Conservation (phyloP, 2,888 invertebrate genomes). For the Aphidoletes aphidimyza region DNA sequence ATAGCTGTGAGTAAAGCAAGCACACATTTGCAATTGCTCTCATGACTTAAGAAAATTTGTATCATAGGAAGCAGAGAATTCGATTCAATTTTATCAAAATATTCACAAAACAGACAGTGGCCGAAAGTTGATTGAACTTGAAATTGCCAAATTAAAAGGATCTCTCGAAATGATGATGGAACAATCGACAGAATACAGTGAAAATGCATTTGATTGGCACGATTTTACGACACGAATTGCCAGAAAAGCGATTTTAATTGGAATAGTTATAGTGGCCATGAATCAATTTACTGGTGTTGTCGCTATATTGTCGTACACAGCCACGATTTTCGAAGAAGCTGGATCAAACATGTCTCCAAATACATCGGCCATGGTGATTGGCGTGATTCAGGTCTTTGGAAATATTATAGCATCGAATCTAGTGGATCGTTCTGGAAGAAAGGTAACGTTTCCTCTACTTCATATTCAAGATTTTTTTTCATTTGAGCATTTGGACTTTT, state of each 20-base stretch:
- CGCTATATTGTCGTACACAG: constrained; percentile 2
- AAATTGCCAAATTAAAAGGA: background rate
- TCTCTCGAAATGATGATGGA: background rate
- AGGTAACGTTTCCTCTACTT: no score
- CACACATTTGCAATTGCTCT: no score
- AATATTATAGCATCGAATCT: constrained; percentile 63
- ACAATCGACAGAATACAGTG: background rate
- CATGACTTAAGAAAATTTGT: no score
- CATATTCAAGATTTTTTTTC: no score
- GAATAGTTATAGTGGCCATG: constrained; percentile 60
- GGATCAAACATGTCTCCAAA: constrained; percentile 61
- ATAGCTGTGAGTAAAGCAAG: no score
- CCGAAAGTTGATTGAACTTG: background rate
- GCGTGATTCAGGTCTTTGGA: constrained; percentile 64
- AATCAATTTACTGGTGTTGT: no score
- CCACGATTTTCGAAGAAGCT: constrained; percentile 50
- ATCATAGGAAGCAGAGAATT: background rate
- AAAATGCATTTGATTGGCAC: no score
- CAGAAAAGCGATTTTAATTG: constrained; percentile 61
- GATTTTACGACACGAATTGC: constrained; percentile 58
- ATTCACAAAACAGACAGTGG: background rate
- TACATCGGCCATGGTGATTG: constrained; percentile 65
- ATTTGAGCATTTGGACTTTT: no score
- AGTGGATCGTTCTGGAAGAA: constrained; percentile 64
- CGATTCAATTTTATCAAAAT: constrained; percentile 17